Evolutionary conservation across 2,797 vertebrate genomes (phyloP).

Genomic region (Mycteria americana): DNA sequence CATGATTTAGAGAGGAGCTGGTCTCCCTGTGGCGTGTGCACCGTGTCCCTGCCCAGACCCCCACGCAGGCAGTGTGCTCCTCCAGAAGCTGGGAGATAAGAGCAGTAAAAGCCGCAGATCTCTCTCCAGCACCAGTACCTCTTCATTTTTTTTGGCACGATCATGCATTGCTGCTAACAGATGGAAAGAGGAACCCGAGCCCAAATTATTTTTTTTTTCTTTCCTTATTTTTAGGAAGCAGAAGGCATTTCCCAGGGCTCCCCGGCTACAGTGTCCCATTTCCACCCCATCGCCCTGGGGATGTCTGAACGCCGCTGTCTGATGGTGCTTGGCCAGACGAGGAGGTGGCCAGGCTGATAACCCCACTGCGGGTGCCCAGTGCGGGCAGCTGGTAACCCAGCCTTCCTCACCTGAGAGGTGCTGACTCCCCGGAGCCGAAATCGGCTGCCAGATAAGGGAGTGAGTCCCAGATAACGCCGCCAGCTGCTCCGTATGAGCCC

Average conservation of each 20-base stretch:
- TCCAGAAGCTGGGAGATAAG: constrained; percentile 60
- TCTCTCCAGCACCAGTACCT: background rate
- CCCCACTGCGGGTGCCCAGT: background rate
- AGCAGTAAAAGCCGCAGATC: background rate
- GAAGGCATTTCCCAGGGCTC: background rate
- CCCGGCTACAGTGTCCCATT: background rate
- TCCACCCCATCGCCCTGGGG: background rate
- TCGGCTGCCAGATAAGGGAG: constrained; percentile 7
- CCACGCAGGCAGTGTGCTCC: constrained; percentile 14
- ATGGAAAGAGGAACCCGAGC: background rate
- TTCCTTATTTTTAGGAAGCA: background rate
- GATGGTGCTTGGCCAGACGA: constrained; percentile 7
- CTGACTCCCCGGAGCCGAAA: background rate
- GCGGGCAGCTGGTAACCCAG: background rate
- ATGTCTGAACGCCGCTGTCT: rapidly evolving
- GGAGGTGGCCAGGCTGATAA: constrained; percentile 22
- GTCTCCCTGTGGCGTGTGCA: constrained; percentile 27
- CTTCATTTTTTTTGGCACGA: background rate
- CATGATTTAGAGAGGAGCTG: constrained; percentile 63
- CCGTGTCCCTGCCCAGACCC: constrained; percentile 30
- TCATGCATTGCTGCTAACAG: background rate
- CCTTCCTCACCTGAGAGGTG: constrained; percentile 53
- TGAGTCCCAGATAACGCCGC: background rate
- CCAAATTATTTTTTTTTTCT: background rate
- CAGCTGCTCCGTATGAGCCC: background rate